phyloP scores from a whole-genome alignment of 2,888 invertebrate species.

The Serripes groenlandicus region DNA sequence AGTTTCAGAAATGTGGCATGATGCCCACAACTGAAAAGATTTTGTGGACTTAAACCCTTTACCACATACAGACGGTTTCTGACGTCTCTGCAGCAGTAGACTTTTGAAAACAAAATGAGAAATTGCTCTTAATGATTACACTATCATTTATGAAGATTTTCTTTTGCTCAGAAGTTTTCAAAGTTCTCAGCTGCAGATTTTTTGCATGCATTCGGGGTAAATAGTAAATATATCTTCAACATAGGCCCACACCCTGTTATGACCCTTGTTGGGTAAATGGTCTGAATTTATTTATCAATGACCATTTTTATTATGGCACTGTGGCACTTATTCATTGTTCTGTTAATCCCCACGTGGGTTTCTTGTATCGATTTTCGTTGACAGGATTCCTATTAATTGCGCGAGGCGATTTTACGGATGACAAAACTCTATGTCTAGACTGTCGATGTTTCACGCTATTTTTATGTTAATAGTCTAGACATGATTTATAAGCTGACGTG shows the following conservation, averaged over 20 bases:
- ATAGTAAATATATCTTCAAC: too few relatives aligned
- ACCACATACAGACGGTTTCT: neutral
- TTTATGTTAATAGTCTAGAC: conserved; percentile 25
- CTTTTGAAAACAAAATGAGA: neutral
- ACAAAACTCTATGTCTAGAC: conserved; percentile 50
- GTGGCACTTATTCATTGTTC: neutral
- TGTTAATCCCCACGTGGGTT: conserved; percentile 11
- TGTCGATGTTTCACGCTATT: conserved; percentile 23
- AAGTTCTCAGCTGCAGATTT: too few relatives aligned
- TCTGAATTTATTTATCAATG: too few relatives aligned
- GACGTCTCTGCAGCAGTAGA: neutral
- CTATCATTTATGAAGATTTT: too few relatives aligned
- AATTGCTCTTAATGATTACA: neutral
- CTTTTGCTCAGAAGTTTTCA: too few relatives aligned
- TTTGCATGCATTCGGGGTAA: too few relatives aligned
- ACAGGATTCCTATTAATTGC: conserved; percentile 29
- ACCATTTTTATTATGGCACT: too few relatives aligned
- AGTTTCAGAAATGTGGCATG: too few relatives aligned
- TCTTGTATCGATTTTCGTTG: conserved; percentile 19
- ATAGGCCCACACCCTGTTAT: too few relatives aligned
- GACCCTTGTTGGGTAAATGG: too few relatives aligned
- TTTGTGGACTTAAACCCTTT: neutral
- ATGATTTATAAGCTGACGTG: conserved; percentile 29
- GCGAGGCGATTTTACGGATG: conserved; percentile 45
- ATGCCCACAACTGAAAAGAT: too few relatives aligned